A percentile compares a stretch with the other conserved stretches of the same genome.
These are phyloP conservation scores for Rhynchotus rufescens DNA, from an alignment of 2,797 vertebrate genomes.

Conservation along the genomic window DNA sequence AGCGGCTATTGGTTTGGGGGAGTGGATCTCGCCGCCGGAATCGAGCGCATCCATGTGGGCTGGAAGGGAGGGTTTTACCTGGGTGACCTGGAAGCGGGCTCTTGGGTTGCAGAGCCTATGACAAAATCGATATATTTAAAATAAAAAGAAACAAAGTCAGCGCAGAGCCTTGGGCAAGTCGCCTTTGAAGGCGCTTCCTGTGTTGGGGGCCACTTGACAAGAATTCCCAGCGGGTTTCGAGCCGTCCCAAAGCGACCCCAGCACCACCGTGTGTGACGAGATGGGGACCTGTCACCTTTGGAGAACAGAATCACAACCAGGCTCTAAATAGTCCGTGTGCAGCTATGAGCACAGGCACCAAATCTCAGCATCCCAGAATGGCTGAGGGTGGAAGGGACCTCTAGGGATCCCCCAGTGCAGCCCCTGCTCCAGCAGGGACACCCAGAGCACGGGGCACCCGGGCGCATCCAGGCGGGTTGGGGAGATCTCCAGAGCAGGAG, in stretches of 20 bases:
- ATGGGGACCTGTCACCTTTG: rapidly evolving
- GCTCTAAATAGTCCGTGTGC: not conserved
- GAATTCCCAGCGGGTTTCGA: not conserved
- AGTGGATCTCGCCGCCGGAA: rapidly evolving
- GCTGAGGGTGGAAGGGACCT: too few species aligned
- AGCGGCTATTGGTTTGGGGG: rapidly evolving
- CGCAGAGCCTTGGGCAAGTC: not conserved
- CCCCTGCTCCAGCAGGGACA: too few species aligned
- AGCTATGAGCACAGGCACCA: not conserved
- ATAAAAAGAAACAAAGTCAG: rapidly evolving
- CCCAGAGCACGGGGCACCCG: too few species aligned
- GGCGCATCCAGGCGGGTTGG: too few species aligned
- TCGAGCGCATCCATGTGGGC: not conserved
- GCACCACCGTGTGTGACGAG: not conserved
- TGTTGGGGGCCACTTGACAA: not conserved
- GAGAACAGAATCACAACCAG: not conserved
- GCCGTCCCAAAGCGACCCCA: not conserved
- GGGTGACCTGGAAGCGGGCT: too few species aligned
- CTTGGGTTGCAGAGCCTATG: not conserved
- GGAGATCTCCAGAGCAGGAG: too few species aligned
- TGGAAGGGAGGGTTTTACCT: not conserved
- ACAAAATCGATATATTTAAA: rapidly evolving
- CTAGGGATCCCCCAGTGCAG: too few species aligned
- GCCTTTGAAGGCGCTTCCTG: not conserved
- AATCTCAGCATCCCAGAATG: too few species aligned